phyloP scores from a whole-genome alignment of 2,797 vertebrate species.

The Labroides dimidiatus region DNA sequence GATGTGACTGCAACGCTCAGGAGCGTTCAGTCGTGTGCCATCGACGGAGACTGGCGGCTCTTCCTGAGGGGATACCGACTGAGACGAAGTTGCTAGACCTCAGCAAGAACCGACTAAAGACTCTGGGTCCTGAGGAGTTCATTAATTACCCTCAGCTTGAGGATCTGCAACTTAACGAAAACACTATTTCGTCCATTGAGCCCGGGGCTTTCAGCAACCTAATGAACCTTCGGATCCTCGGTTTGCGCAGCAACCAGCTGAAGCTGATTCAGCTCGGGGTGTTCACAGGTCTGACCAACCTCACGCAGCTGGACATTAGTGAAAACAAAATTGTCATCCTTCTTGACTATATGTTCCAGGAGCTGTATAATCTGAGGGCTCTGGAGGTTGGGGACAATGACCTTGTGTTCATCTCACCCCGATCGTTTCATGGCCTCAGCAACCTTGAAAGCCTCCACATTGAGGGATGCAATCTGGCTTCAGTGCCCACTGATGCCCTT shows the following conservation, averaged over 20 bases:
- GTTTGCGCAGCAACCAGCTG: conserved; percentile 95
- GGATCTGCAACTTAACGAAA: conserved; percentile 97
- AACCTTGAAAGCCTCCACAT: conserved; percentile 95
- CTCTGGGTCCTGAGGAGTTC: conserved; percentile 95
- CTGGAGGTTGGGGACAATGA: conserved; percentile 98
- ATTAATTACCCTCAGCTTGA: conserved; percentile 95
- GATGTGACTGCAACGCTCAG: conserved; percentile 96
- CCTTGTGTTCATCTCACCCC: conserved; percentile 96
- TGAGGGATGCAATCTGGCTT: conserved; percentile 95
- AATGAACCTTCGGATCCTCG: conserved; percentile 93
- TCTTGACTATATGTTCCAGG: conserved; percentile 98
- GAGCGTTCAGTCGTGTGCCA: conserved; percentile 97
- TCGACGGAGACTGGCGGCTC: conserved; percentile 89
- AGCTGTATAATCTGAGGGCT: conserved; percentile 96
- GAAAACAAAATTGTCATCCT: conserved; percentile 99
- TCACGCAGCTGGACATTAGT: conserved; percentile 97
- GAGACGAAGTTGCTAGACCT: conserved; percentile 95
- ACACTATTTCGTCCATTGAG: conserved; percentile 94
- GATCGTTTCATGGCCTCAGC: conserved; percentile 96
- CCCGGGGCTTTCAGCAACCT: conserved; percentile 97
- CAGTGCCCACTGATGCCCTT: conserved; percentile 96
- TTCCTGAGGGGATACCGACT: conserved; percentile 96
- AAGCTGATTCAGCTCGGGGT: conserved; percentile 97
- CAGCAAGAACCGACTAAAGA: conserved; percentile 97
- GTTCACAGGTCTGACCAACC: conserved; percentile 97